Percentiles rank a stretch among this genome's conserved stretches.
Conservation (phyloP, 1,140 invertebrate species). For the Forficula auricularia region DNA sequence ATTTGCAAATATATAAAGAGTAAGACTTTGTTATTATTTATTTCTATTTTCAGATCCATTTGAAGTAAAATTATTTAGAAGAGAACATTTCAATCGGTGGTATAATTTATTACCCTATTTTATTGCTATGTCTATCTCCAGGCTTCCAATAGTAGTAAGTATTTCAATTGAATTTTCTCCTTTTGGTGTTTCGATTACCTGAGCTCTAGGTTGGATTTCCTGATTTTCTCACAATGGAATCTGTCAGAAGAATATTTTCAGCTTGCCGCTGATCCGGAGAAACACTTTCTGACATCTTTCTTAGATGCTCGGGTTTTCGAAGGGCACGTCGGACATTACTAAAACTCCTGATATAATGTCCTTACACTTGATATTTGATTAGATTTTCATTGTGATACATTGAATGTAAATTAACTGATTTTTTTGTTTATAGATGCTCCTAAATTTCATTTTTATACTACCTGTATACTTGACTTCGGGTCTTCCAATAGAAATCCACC, state of each 20-base stretch:
- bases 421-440: conserved; percentile 24
- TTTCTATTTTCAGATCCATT: conserved; percentile 42
- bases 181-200: conserved; percentile 21
- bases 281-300: no score
- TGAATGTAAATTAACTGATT: not conserved
- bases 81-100: conserved; percentile 71
- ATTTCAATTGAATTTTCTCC: not conserved
- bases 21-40: not conserved
- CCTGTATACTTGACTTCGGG: conserved; percentile 41
- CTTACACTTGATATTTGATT: no score
- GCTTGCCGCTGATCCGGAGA: no score
- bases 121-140: conserved; percentile 52
- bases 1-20: not conserved
- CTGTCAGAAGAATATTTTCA: no score
- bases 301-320: no score
- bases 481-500: conserved; percentile 29
- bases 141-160: conserved; percentile 33
- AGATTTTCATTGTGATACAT: no score
- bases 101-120: conserved; percentile 64
- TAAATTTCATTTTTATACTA: conserved; percentile 36
- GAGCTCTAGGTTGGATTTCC: not conserved
- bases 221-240: no score
- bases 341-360: no score
- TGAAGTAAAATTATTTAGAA: conserved; percentile 60
- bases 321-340: no score